Evolutionary conservation across 2,113 vertebrate species (phyloP), one percentile per base, ranked within the genome.

Genomic region (Gobiocypris rarus): DNA sequence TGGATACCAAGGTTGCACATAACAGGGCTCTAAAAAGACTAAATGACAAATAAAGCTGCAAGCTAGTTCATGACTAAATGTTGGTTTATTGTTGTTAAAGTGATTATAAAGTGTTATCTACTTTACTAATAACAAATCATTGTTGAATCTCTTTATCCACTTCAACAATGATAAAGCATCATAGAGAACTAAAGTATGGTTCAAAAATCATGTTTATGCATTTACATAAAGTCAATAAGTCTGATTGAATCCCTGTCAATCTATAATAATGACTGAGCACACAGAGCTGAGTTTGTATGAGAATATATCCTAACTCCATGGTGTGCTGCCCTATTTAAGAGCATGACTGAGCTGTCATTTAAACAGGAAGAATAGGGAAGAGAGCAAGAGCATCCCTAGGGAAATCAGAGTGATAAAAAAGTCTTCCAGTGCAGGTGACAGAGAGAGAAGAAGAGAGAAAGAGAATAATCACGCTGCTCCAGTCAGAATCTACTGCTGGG

Each of bases 321-420:
- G 26, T 77, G 75, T 24, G 63, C 80, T 70, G 80, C 63, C 65
- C 80, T 70, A 82, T 56, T 82, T 77, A 56, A 75, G 43, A 58
- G 78, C 22, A 52, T 28, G 50, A 69, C 24, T 43, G 81, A 86
- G 61, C 78, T 31, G 59, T 65, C 43, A 17, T 26, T 78, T 48
- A 52, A 28, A 71, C 24, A 74, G 41, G 28, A 54, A 41, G 50
- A 48, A n/a, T 24, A 34, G 31, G 63, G n/a, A 45, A 73, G 58
- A 56, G 76, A 67, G 38, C 19, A 56, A 50, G 14, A 77, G 63
- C 38, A n/a, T 85, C 86, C 69, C 38, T 38, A 61, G 84, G 84
- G 86, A 87, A 87, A 87, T 87, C 58, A 87, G 45, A 50, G 41
- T 6, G 67, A 74, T 58, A 67, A 83, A 83, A 82, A 83, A 85